Evolutionary conservation across 1,140 invertebrate species (phyloP).

Genomic region (Heliconius hewitsoni): DNA sequence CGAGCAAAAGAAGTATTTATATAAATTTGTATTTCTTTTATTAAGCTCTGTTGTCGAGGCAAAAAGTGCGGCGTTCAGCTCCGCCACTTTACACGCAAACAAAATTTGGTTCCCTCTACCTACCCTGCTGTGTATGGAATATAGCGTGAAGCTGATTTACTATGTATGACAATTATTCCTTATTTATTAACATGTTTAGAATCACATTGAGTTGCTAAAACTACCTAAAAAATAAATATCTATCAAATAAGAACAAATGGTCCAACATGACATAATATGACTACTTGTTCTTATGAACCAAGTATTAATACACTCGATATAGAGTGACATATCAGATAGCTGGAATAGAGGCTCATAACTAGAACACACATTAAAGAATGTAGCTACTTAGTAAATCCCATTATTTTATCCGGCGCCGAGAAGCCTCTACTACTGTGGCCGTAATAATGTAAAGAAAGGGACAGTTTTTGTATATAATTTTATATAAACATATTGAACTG

Average conservation of each 20-base stretch:
- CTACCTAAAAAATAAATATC: not conserved
- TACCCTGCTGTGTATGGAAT: no score
- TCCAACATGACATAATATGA: not conserved
- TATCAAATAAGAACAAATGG: not conserved
- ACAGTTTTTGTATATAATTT: not conserved
- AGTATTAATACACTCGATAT: slow-evolving; percentile 9
- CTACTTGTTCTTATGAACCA: not conserved
- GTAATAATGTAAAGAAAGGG: not conserved
- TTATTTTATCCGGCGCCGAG: slow-evolving; percentile 38
- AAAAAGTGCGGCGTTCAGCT: no score
- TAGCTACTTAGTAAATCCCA: slow-evolving; percentile 34
- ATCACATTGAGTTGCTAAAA: not conserved
- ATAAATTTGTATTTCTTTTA: no score
- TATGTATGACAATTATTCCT: no score
- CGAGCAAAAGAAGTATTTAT: no score
- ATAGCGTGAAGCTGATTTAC: no score
- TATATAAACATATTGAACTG: not conserved
- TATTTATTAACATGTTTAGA: not conserved
- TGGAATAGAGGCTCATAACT: not conserved
- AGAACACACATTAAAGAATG: slow-evolving; percentile 24
- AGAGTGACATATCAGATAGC: slow-evolving; percentile 17
- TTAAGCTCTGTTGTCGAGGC: no score
- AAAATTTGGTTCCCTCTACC: no score
- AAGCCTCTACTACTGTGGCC: slow-evolving; percentile 26
- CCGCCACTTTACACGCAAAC: no score